A percentile compares a stretch with the other conserved stretches of the same genome.
These are phyloP conservation scores for Fistularia commersonii DNA, from an alignment of 2,797 vertebrate species.

Conservation along the genomic window DNA sequence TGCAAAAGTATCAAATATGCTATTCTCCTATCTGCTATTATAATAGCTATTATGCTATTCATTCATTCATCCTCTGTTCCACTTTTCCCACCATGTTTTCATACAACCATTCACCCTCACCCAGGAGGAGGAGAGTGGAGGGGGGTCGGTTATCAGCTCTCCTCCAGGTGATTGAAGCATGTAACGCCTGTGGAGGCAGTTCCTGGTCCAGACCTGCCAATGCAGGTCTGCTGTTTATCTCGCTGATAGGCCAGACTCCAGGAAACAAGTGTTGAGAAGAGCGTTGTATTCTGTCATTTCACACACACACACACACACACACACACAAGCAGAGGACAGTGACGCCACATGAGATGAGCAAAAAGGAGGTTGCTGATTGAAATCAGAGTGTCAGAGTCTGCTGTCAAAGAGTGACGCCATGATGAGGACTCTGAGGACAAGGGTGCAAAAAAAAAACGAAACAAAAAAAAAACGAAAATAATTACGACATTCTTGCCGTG, in stretches of 20 bases:
- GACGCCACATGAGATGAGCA: slow-evolving; percentile 44
- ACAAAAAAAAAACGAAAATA: not conserved
- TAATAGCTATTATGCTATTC: too few relatives aligned
- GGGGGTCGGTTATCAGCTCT: slow-evolving; percentile 33
- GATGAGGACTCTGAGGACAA: not conserved
- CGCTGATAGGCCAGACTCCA: slow-evolving; percentile 62
- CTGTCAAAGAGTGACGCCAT: not conserved
- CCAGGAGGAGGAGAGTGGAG: too few relatives aligned
- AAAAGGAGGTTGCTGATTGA: slow-evolving; percentile 42
- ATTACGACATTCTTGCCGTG: too few relatives aligned
- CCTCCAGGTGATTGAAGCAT: slow-evolving; percentile 29
- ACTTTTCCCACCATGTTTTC: too few relatives aligned
- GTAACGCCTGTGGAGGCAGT: slow-evolving; percentile 48
- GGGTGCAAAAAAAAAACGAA: slow-evolving; percentile 1
- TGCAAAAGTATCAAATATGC: too few relatives aligned
- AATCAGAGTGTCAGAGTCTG: slow-evolving; percentile 20
- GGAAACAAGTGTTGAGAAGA: slow-evolving; percentile 59
- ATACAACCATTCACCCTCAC: too few relatives aligned
- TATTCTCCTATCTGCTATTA: too few relatives aligned
- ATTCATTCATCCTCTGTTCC: too few relatives aligned
- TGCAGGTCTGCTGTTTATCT: slow-evolving; percentile 60
- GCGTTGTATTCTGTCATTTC: slow-evolving; percentile 32
- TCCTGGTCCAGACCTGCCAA: slow-evolving; percentile 52
- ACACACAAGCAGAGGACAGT: slow-evolving; percentile 11
- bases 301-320: slow-evolving; percentile 18